A percentile compares a stretch with the other conserved stretches of the same genome.
Evolutionary conservation across 23 tunicate species (phyloP).

Genomic region (Ciona savignyi): DNA sequence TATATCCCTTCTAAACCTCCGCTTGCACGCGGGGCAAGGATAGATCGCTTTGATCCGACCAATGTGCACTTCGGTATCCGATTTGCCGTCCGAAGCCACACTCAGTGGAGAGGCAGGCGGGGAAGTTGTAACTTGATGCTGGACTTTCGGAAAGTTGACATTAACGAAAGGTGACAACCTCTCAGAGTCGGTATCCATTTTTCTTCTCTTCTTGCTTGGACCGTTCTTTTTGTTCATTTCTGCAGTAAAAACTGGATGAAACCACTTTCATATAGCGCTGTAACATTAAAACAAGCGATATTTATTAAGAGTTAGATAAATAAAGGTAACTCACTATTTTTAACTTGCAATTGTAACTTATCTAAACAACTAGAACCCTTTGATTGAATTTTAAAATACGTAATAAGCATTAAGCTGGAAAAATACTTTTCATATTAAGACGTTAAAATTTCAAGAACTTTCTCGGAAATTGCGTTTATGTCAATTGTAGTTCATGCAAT

Average conservation of each 20-base stretch:
- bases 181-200: not conserved
- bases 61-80: not conserved
- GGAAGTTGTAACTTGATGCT: not conserved
- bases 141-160: not conserved
- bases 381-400: too few relatives aligned
- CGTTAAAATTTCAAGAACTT: too few relatives aligned
- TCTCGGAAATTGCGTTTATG: too few relatives aligned
- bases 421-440: too few relatives aligned
- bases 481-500: too few relatives aligned
- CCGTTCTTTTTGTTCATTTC: not conserved
- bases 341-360: too few relatives aligned
- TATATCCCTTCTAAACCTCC: constrained; percentile 31
- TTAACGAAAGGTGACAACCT: not conserved
- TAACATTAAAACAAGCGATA: too few relatives aligned
- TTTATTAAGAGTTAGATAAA: too few relatives aligned
- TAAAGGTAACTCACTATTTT: too few relatives aligned
- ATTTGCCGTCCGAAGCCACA: not conserved
- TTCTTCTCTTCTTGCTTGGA: not conserved
- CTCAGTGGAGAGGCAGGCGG: not conserved
- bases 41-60: constrained; percentile 27
- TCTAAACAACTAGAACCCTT: too few relatives aligned
- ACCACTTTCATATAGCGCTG: too few relatives aligned
- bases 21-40: constrained; percentile 42
- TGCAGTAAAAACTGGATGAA: not conserved
- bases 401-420: too few relatives aligned